Evolutionary conservation across 1,140 invertebrate species (phyloP).

Genomic region (Scaptomyza pallida): DNA sequence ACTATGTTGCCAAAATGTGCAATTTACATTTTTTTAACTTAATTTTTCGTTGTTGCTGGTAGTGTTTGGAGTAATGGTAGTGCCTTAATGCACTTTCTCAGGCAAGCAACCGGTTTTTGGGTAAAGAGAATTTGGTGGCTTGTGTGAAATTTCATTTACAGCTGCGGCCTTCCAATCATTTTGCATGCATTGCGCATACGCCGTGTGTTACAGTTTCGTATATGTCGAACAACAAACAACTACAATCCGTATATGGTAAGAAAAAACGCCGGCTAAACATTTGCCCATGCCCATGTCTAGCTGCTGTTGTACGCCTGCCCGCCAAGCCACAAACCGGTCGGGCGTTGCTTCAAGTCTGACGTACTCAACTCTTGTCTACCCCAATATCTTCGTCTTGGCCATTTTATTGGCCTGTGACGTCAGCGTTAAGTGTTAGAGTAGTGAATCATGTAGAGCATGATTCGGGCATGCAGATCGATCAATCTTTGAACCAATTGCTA

Average conservation of each 20-base stretch:
- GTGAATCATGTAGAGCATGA: conserved; percentile 28
- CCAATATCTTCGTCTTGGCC: conserved; percentile 10
- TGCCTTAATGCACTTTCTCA: conserved; percentile 78
- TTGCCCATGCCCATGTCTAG: conserved; percentile 29
- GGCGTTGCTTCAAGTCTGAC: conserved; percentile 40
- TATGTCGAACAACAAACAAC: conserved; percentile 21
- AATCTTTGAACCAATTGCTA: conserved; percentile 13
- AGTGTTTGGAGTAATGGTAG: background rate
- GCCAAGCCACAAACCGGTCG: conserved; percentile 40
- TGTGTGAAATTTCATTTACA: conserved; percentile 63
- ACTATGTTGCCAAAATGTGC: conserved; percentile 45
- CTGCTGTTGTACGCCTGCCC: conserved; percentile 17
- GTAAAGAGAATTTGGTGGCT: conserved; percentile 31
- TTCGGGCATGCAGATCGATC: conserved; percentile 16
- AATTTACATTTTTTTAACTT: conserved; percentile 71
- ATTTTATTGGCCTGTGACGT: conserved; percentile 33
- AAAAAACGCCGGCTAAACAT: conserved; percentile 32
- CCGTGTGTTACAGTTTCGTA: conserved; percentile 55
- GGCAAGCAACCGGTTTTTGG: conserved; percentile 48
- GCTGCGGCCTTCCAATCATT: conserved; percentile 60
- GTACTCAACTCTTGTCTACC: conserved; percentile 40
- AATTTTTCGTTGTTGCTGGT: conserved; percentile 18
- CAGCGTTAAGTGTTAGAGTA: conserved; percentile 14
- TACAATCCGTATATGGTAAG: conserved; percentile 9
- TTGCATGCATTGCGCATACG: conserved; percentile 77